Evolutionary conservation across 2,113 vertebrate species (phyloP).

Genomic region (Capreolus pygargus): DNA sequence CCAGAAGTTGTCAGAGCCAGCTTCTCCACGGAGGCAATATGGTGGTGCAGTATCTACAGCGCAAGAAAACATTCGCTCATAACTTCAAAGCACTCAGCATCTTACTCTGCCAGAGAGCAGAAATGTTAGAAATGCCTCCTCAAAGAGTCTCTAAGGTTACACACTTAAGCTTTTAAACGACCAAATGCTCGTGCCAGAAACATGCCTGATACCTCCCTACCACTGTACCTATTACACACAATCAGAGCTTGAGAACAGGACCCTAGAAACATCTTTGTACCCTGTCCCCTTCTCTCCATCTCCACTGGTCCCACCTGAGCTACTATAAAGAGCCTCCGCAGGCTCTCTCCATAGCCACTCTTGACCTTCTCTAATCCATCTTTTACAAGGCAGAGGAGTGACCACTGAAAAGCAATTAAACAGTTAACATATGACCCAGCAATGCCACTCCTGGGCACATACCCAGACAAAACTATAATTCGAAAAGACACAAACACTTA

Average conservation of each 20-base stretch:
- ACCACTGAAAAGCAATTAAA: background rate
- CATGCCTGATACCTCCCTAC: background rate
- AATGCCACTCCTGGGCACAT: background rate
- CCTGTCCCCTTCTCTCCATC: background rate
- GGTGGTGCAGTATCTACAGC: constrained; percentile 94
- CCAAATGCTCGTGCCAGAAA: background rate
- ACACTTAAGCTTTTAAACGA: background rate
- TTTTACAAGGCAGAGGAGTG: background rate
- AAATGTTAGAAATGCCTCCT: background rate
- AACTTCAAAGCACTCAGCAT: background rate
- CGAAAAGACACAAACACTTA: background rate
- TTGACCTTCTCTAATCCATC: background rate
- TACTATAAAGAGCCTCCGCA: background rate
- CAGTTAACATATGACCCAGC: background rate
- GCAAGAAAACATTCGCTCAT: background rate
- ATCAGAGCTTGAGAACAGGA: background rate
- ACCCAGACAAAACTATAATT: background rate
- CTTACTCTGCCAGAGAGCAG: background rate
- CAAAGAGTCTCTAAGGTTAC: background rate
- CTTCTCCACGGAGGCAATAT: constrained; percentile 95
- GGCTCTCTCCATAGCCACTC: background rate
- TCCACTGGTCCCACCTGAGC: background rate
- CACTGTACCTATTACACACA: background rate
- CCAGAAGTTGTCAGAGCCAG: constrained; percentile 94
- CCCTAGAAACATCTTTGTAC: background rate